Evolutionary conservation across 2,888 invertebrate genomes (phyloP).

Genomic region (Rhyacophila evoluta): DNA sequence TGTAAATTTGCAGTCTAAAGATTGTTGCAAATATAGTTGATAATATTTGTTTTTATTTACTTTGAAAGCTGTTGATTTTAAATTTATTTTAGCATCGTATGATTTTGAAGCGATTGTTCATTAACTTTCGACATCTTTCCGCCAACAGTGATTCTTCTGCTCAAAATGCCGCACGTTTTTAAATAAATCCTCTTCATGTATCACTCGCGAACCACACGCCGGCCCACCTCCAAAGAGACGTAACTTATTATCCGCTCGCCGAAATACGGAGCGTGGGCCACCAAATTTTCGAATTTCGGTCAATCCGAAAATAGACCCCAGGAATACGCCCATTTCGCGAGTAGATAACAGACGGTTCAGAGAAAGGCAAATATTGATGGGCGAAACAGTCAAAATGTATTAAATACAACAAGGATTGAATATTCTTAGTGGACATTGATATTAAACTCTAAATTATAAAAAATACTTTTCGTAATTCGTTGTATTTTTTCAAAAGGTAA

Average conservation of each 20-base stretch:
- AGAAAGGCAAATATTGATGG: not conserved
- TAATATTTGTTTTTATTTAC: too few relatives aligned
- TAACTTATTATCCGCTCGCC: not conserved
- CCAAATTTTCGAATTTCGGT: slow-evolving; percentile 2
- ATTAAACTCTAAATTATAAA: too few relatives aligned
- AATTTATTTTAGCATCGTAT: not conserved
- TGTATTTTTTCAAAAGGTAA: too few relatives aligned
- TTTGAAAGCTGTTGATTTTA: too few relatives aligned
- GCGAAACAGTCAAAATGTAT: not conserved
- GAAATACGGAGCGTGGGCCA: not conserved
- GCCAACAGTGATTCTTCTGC: not conserved
- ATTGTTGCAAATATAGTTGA: too few relatives aligned
- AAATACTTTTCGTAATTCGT: too few relatives aligned
- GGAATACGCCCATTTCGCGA: slow-evolving; percentile 18
- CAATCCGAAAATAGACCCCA: slow-evolving; percentile 10
- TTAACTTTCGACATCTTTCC: not conserved
- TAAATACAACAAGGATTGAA: too few relatives aligned
- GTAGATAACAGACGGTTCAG: not conserved
- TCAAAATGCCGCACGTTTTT: not conserved
- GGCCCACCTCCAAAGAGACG: not conserved
- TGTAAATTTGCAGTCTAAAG: too few relatives aligned
- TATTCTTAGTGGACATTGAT: too few relatives aligned
- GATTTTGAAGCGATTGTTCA: not conserved
- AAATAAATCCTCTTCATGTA: not conserved
- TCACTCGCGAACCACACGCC: slow-evolving; percentile 3